Base-by-base conservation (phyloP, 2,888 invertebrate species). In the Dusona sp. region DNA sequence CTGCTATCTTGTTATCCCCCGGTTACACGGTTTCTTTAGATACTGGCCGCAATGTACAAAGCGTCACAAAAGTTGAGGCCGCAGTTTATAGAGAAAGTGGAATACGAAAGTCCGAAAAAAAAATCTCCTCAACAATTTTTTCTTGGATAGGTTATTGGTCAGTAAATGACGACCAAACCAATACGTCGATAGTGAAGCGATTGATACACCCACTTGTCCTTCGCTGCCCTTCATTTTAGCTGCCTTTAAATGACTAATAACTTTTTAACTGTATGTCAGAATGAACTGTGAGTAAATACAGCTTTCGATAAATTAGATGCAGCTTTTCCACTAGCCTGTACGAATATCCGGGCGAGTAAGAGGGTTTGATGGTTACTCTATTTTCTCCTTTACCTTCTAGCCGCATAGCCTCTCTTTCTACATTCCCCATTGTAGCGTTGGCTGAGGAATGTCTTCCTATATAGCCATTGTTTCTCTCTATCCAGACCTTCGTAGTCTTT, bases 1-100 rank as follows among this genome's bases (percentile, higher is more conserved):
- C 86, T 91, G 91, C 91, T 90, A 90, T 90, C 92, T 92, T 92
- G 92, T 93, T 93, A 93, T 92, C 92, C 80, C 84, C 82, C 79
- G 82, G 86, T 79, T 80, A 54, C 61, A 29, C 67, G 29, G 57
- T 68, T 80, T 22, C 57, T 68, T 67, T 61, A 72, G 75, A 77
- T 65, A 77, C 74, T 79, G 78, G 22, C 57, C 22, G 25, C 16
- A 45, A 25, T 6, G 13, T 61, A 61, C 61, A 29, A 29, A 61
- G 29, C 29, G 6, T 29, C 13, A 1, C 61, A 61, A 61, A 29
- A 61, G 29, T 61, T 29, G 16, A 0, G 61, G 3, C 16, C 16
- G 29, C 7, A 29, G 13, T 16, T 29, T 9, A 13, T 29, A 2
- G 11, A 7, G 29, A 6, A 6, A 29, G 16, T 1, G 19, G 19